Conservation (phyloP, 2,797 vertebrate species). For the Coranthus polyacanthus region DNA sequence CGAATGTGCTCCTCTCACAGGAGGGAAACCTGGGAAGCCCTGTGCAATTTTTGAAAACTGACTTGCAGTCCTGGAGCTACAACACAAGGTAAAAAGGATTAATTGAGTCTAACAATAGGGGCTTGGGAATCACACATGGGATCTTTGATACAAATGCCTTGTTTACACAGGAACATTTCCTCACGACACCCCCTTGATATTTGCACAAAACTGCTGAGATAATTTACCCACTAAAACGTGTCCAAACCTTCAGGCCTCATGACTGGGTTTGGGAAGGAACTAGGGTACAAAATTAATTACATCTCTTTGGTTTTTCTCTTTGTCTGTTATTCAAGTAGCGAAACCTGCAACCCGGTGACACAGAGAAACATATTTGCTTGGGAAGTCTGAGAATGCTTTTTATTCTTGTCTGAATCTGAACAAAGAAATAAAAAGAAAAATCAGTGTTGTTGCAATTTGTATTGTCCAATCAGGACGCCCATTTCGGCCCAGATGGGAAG, state of each 20-base stretch:
- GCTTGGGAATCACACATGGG: slow-evolving; percentile 55
- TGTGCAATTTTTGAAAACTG: slow-evolving; percentile 54
- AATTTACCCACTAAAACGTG: slow-evolving; percentile 53
- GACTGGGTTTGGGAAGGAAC: slow-evolving; percentile 41
- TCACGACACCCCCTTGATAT: slow-evolving; percentile 62
- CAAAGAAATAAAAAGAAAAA: no score
- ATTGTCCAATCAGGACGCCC: not conserved
- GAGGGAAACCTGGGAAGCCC: slow-evolving; percentile 22
- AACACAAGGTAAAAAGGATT: slow-evolving; percentile 73
- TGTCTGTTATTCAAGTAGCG: slow-evolving; percentile 4
- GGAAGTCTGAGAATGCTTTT: no score
- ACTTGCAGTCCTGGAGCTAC: slow-evolving; percentile 46
- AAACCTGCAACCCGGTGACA: no score
- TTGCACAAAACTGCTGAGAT: slow-evolving; percentile 57
- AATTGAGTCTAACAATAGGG: slow-evolving; percentile 73
- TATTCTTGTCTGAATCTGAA: no score
- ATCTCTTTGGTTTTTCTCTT: slow-evolving; percentile 9
- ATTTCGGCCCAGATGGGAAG: not conserved
- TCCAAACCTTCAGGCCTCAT: slow-evolving; percentile 40
- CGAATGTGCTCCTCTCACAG: slow-evolving; percentile 4
- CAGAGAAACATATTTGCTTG: slow-evolving; percentile 11
- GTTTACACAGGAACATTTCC: slow-evolving; percentile 69
- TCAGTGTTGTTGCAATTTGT: no score
- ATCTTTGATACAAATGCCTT: slow-evolving; percentile 65
- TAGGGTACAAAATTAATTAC: slow-evolving; percentile 55